Base-by-base conservation (phyloP, 1,140 invertebrate genomes). In the Drosophila trapezifrons region DNA sequence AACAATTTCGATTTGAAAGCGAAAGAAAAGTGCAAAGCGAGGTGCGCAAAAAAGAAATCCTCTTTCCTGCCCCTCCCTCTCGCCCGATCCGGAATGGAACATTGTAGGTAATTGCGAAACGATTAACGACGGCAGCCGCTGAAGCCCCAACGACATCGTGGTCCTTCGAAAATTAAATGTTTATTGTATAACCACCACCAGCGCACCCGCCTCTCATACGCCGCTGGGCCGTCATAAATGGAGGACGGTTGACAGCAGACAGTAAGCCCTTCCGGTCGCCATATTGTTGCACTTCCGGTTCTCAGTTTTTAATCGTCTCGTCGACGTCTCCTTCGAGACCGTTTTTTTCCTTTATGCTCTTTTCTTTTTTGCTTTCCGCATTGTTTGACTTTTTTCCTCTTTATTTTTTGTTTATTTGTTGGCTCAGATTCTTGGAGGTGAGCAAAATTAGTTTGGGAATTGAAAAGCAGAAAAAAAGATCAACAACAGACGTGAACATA, bases 201-300 rank as follows among this genome's bases (percentile, higher is more conserved):
- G 20, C 18, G 18, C 51, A 35, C n/a, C n/a, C 52, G 38, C 20
- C 40, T 10, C 22, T 27, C 18, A 4, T 7, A 20, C 52, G 49
- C 45, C 38, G 15, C 27, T 22, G 51, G 52, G 67, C 42, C 51
- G 42, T 71, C 67, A 72, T 72, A 72, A 71, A 71, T 40, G 69
- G 35, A 58, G 66, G 67, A 49, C 51, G 69, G 65, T 58, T 72
- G 69, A 69, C 52, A 70, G 80, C 76, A 59, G 84, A 84, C 84
- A 84, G 80, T 89, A 89, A 87, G 84, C 69, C 54, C 80, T 84
- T 89, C 84, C 84, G 84, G 73, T 89, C 51, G 80, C 85, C 80
- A 89, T 89, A 90, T 89, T 89, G 80, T 89, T 89, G 80, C 84
- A 89, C 84, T 89, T 89, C 84, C 84, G 84, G 84, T 80, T 74